Base-by-base conservation (phyloP, 2,888 invertebrate genomes). In the Congeria kusceri region DNA sequence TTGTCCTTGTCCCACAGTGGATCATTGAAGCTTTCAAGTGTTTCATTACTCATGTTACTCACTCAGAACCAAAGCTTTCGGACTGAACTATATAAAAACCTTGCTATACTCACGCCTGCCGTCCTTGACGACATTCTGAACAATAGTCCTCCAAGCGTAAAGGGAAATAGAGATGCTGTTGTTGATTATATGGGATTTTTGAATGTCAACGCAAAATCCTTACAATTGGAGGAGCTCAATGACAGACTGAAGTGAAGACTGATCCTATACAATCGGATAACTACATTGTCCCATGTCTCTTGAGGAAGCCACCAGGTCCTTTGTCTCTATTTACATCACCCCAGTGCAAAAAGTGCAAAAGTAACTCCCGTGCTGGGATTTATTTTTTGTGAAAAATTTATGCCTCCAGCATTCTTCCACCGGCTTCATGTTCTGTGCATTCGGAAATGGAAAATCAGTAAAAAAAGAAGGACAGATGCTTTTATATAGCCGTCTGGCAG, bases 371-470 rank as follows among this genome's bases (percentile, higher is more conserved):
- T 75, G 18, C 56, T 81, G 18, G 62, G 77, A 20, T 59, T 74
- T 32, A 58, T 58, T 27, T 81, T 81, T 47, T 44, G 53, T 27
- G 71, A 76, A 49, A 57, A 62, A 1, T 81, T 81, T 29, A 61
- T 81, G 46, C 81, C 81, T 9, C 81, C 81, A 27, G 70, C 77
- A 29, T 58, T 81, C 18, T 81, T 81, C 27, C 81, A 81, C 44
- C 61, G 77, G 15, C 68, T 81, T 20, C 11, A 77, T n/a, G 81
- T 77, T n/a, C 49, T 71, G 25, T 81, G 81, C 39, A 81, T 81
- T 7, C 73, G 64, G 9, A 29, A 56, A n/a, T 81, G 68, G 70
- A 47, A 20, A 29, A 53, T 75, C 20, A 20, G 5, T 5, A 5
- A 20, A 53, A 7, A 53, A 25, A 2, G 20, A 9, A 11, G 20